These are phyloP conservation scores for Himantopus leucocephalus DNA, from an alignment of 2,113 vertebrate species.

Conservation along the genomic window DNA sequence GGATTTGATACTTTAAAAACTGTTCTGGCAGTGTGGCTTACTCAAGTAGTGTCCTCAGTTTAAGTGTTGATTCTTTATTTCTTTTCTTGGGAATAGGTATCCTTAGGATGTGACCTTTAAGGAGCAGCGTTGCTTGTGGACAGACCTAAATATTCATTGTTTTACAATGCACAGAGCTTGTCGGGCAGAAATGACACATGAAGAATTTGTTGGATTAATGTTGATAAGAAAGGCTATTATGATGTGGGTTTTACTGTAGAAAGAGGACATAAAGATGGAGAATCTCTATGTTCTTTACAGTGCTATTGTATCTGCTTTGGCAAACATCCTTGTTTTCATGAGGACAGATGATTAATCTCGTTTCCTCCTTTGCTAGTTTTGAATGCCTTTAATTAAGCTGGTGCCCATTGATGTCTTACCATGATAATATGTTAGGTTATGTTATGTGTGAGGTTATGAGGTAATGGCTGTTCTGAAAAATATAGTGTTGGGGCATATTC, in stretches of 20 bases:
- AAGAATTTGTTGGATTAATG: background rate
- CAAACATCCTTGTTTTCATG: background rate
- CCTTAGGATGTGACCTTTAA: background rate
- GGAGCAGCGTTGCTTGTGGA: background rate
- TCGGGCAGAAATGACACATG: background rate
- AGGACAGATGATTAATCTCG: background rate
- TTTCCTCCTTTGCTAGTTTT: background rate
- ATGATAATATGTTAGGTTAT: background rate
- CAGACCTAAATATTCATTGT: background rate
- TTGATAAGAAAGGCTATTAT: background rate
- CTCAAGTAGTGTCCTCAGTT: background rate
- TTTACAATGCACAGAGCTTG: background rate
- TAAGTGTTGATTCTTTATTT: background rate
- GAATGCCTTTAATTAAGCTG: background rate
- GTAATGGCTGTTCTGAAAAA: background rate
- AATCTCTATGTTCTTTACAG: background rate
- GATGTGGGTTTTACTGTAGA: background rate
- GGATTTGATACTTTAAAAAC: background rate
- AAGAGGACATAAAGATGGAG: background rate
- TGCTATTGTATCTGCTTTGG: background rate
- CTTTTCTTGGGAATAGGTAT: background rate
- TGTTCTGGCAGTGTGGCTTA: background rate
- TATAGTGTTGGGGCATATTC: rapidly evolving
- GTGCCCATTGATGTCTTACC: background rate
- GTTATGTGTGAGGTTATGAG: background rate